A percentile compares a stretch with the other conserved stretches of the same genome.
These are phyloP conservation scores for Ormyrus labotus DNA, from an alignment of 2,888 invertebrate genomes.

Conservation along the genomic window DNA sequence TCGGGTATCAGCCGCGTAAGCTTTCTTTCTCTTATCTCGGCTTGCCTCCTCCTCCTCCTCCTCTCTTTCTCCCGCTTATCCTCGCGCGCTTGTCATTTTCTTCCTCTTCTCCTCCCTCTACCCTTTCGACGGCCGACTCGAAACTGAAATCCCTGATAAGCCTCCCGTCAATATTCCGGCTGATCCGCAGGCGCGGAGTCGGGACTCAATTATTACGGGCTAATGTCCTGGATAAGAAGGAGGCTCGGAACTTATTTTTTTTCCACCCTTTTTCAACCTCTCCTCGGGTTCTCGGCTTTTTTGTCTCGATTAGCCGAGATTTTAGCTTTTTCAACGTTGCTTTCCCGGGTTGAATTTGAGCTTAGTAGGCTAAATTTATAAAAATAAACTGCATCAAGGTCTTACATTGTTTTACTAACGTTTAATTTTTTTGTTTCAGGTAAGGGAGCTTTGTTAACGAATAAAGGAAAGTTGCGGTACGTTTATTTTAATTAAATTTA, in stretches of 20 bases:
- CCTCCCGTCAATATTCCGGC: conserved; percentile 53
- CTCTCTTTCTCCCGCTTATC: conserved; percentile 18
- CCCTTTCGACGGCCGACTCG: conserved; percentile 39
- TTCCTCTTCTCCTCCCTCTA: conserved; percentile 6
- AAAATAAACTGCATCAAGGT: too few species aligned
- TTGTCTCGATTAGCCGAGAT: too few species aligned
- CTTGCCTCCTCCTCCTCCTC: too few species aligned
- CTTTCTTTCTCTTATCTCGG: conserved; percentile 32
- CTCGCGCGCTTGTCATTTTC: conserved; percentile 36
- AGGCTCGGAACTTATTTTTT: background rate
- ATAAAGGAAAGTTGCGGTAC: too few species aligned
- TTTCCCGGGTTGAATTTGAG: background rate
- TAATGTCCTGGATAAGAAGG: conserved; percentile 39
- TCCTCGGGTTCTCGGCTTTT: background rate
- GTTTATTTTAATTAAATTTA: too few species aligned
- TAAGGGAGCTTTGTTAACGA: background rate
- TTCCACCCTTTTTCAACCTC: background rate
- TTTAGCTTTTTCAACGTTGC: too few species aligned
- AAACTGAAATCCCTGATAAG: conserved; percentile 55
- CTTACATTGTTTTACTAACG: too few species aligned
- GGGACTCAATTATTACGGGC: conserved; percentile 53
- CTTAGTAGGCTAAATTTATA: background rate
- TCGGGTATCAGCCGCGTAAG: background rate
- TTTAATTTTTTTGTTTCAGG: conserved; percentile 29
- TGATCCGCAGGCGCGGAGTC: conserved; percentile 39